These are phyloP conservation scores for Plagodis dolabraria DNA, from an alignment of 2,888 invertebrate genomes.

Conservation along the genomic window DNA sequence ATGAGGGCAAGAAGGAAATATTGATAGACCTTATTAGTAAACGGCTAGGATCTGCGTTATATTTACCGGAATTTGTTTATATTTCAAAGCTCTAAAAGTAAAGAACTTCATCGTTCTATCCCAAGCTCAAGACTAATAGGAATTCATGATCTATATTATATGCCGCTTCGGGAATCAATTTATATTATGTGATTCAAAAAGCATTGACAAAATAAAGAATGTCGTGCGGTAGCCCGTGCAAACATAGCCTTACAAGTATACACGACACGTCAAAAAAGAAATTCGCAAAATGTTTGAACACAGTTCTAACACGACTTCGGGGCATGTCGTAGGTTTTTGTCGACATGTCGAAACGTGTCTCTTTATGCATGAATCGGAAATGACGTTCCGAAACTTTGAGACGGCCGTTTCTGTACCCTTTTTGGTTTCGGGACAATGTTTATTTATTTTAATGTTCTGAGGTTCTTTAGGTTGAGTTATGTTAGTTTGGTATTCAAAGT, in stretches of 20 bases:
- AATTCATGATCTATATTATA: no score
- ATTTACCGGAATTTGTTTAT: no score
- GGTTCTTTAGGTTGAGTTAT: constrained; percentile 8
- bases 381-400: constrained; percentile 45
- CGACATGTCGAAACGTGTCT: constrained; percentile 57
- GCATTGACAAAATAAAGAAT: no score
- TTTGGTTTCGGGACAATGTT: constrained; percentile 18
- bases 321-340: constrained; percentile 54
- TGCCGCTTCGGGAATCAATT: no score
- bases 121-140: no score
- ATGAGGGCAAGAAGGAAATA: no score
- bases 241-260: constrained; percentile 3
- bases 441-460: constrained; percentile 26
- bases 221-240: background rate
- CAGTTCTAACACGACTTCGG: constrained; percentile 51
- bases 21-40: no score
- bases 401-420: constrained; percentile 28
- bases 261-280: constrained; percentile 18
- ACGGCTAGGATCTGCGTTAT: no score
- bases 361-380: constrained; percentile 64
- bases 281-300: constrained; percentile 40
- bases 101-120: no score
- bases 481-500: constrained; percentile 4
- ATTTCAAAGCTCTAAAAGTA: no score
- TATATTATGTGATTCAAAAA: no score